A percentile compares a stretch with the other conserved stretches of the same genome.
Conservation (phyloP, 1,140 invertebrate species). For the Drosophila bocqueti region DNA sequence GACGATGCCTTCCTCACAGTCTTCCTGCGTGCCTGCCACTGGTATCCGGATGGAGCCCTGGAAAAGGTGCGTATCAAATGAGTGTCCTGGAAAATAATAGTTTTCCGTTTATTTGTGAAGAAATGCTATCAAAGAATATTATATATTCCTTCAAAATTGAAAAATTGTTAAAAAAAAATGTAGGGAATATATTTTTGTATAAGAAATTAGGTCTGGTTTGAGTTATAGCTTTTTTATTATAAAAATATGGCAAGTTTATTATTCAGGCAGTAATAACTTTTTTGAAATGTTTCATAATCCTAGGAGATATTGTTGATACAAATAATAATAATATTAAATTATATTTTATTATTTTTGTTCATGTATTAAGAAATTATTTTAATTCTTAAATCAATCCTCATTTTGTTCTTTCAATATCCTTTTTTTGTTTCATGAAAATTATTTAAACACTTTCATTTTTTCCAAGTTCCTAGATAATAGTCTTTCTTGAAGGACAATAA, state of each 20-base stretch:
- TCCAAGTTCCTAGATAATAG: neutral
- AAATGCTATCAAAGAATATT: neutral
- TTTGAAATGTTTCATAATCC: neutral
- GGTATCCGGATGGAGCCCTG: constrained; percentile 91
- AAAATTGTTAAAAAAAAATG: neutral
- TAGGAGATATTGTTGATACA: too few relatives aligned
- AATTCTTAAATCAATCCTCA: neutral
- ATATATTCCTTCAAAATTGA: neutral
- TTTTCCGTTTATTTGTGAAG: neutral
- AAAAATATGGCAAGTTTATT: neutral
- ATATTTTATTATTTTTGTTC: too few relatives aligned
- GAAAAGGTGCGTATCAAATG: constrained; percentile 87
- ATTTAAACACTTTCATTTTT: neutral
- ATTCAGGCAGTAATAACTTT: neutral
- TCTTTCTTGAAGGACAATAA: too few relatives aligned
- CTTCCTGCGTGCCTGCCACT: constrained; percentile 92
- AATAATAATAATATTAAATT: too few relatives aligned
- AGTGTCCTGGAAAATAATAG: neutral
- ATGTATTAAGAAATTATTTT: too few relatives aligned
- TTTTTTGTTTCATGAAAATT: neutral
- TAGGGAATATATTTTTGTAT: too few relatives aligned
- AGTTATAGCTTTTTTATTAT: neutral
- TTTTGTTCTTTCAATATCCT: neutral
- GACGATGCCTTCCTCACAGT: constrained; percentile 91
- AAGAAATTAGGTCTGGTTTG: neutral